Evolutionary conservation across 2,888 invertebrate genomes (phyloP).

Genomic region (Mythimna pallens): DNA sequence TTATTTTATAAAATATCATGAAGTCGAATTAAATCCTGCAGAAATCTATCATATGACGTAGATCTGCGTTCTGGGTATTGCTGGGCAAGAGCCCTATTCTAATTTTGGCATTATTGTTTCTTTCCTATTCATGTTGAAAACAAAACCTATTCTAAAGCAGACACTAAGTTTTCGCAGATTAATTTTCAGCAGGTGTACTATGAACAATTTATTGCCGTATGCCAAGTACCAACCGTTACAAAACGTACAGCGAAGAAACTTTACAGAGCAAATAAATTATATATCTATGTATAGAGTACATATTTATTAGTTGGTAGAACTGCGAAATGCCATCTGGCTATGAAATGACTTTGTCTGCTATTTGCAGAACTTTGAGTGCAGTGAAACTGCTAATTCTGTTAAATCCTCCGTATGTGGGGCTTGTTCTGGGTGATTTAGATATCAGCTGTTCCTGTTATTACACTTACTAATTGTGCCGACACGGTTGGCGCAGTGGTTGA

Average conservation of each 20-base stretch:
- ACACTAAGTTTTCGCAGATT: constrained; percentile 43
- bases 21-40: neutral
- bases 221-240: constrained; percentile 49
- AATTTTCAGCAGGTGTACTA: constrained; percentile 59
- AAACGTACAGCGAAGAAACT: constrained; percentile 61
- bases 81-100: no score
- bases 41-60: no score
- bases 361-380: constrained; percentile 59
- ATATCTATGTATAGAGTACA: constrained; percentile 46
- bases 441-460: constrained; percentile 7
- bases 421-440: constrained; percentile 18
- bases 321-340: constrained; percentile 63
- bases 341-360: constrained; percentile 58
- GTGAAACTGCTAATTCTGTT: constrained; percentile 54
- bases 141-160: constrained; percentile 29
- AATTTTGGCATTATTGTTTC: neutral
- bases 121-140: constrained; percentile 32
- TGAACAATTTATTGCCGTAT: constrained; percentile 53
- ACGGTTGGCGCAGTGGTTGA: no score
- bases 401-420: constrained; percentile 8
- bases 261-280: constrained; percentile 63
- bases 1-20: neutral
- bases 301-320: constrained; percentile 58
- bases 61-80: no score
- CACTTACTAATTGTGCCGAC: no score